These are phyloP conservation scores for Zaprionus ornatus DNA, from an alignment of 1,140 invertebrate genomes.

Conservation along the genomic window DNA sequence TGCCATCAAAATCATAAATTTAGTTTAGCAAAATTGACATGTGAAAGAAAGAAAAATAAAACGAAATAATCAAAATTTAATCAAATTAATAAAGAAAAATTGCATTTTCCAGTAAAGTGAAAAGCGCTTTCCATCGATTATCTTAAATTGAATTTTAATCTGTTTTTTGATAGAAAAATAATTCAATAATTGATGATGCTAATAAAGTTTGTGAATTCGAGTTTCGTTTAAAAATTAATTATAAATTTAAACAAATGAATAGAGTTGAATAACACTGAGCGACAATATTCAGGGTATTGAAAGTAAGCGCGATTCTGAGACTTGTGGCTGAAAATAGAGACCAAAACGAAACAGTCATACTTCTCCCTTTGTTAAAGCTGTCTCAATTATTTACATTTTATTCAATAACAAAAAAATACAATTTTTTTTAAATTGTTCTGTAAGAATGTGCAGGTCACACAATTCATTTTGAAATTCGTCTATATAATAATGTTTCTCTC, in stretches of 20 bases:
- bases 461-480: no score
- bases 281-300: no score
- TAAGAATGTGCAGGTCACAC: no score
- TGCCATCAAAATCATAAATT: constrained; percentile 33
- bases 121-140: neutral
- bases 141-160: neutral
- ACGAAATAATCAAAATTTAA: constrained; percentile 18
- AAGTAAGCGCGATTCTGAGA: no score
- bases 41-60: constrained; percentile 32
- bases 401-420: no score
- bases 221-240: neutral
- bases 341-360: accelerated
- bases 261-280: no score
- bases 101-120: neutral
- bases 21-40: constrained; percentile 34
- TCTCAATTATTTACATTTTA: no score
- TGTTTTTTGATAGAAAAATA: neutral
- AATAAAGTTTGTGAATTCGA: neutral
- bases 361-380: no score
- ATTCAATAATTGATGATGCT: neutral
- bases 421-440: no score
- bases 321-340: no score
- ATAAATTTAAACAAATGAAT: neutral
- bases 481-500: no score
- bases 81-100: neutral